Base-by-base conservation (phyloP, 2,888 invertebrate species). In the Hoplodrina ambigua region DNA sequence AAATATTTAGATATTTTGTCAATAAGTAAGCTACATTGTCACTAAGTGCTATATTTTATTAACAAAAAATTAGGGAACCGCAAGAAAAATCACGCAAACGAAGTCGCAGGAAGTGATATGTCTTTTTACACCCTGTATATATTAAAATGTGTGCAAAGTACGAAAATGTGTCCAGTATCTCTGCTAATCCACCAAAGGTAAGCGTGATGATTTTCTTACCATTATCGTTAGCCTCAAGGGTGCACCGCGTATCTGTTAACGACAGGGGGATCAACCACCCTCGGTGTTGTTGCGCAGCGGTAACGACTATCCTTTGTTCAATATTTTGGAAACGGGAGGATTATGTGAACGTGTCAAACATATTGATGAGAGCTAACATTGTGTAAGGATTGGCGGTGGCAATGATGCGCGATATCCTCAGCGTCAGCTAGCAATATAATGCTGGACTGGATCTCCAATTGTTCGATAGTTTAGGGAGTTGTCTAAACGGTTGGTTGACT, bases 301-400 rank as follows among this genome's bases (percentile, higher is more conserved):
- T 68, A 70, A 56, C 56, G 56, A 70, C 56, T 5, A 63, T 7
- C 64, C 25, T 65, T 62, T 63, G 64, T 62, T 65, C 15, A 37
- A 41, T 50, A 41, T 41, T 41, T 41, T 7, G 33, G 33, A 33
- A 7, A 33, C 41, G 41, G 41, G 11, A 41, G 55, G 70, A 70
- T 55, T 55, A 17, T 30, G 10, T 17, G 20, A 50, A 69, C 56
- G 70, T 70, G 70, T 30, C 17, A 50, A 13, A 56, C 37, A 10
- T 41, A 67, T 44, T 53, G 67, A 67, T 67, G 19, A 17, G 17
- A 20, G 37, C 50, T 50, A 5, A 19, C 30, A 19, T 19, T 6
- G 19, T 15, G 3, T n/a, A 11, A 61, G 17, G 10, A 17, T 0
- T 46, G 46, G 17, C 17, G 17, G 6, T 17, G 5, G 17, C 15